Percentiles rank a stretch among this genome's conserved stretches.
Evolutionary conservation across 2,888 invertebrate species (phyloP).

Genomic region (Uloborus plumipes): DNA sequence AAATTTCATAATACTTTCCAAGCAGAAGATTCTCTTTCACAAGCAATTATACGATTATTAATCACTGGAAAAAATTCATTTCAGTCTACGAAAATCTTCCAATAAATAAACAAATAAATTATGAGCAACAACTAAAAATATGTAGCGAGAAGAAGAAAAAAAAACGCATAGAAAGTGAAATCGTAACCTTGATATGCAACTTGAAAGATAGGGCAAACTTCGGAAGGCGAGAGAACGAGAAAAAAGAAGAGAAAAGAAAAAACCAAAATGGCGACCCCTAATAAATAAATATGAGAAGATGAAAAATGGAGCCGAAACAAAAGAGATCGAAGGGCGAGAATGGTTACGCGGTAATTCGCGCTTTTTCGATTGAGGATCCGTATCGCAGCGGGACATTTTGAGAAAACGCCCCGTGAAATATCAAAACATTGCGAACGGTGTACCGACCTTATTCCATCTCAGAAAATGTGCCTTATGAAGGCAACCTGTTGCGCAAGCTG

Average conservation of each 20-base stretch:
- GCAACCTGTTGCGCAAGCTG: background rate
- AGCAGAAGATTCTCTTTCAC: too few species aligned
- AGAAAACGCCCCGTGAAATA: slow-evolving; percentile 60
- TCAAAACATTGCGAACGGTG: slow-evolving; percentile 22
- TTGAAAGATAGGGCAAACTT: too few species aligned
- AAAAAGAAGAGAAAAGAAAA: background rate
- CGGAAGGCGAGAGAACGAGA: background rate
- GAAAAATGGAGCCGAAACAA: slow-evolving; percentile 1
- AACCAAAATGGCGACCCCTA: background rate
- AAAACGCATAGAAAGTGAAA: too few species aligned
- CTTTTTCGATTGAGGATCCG: slow-evolving; percentile 51
- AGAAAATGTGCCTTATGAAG: slow-evolving; percentile 2
- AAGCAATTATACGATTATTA: too few species aligned
- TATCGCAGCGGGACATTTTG: slow-evolving; percentile 23
- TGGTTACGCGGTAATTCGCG: slow-evolving; percentile 34
- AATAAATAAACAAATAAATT: too few species aligned
- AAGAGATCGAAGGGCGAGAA: background rate
- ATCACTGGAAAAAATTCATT: too few species aligned
- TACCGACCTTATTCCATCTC: slow-evolving; percentile 5
- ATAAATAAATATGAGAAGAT: background rate
- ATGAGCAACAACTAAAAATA: too few species aligned
- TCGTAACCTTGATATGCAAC: too few species aligned
- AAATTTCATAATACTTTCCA: too few species aligned
- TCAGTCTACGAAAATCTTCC: too few species aligned
- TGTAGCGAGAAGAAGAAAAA: too few species aligned